Percentiles rank a stretch among this genome's conserved stretches.
These are phyloP conservation scores for Novumbra hubbsi DNA, from an alignment of 2,797 vertebrate species.

Conservation along the genomic window DNA sequence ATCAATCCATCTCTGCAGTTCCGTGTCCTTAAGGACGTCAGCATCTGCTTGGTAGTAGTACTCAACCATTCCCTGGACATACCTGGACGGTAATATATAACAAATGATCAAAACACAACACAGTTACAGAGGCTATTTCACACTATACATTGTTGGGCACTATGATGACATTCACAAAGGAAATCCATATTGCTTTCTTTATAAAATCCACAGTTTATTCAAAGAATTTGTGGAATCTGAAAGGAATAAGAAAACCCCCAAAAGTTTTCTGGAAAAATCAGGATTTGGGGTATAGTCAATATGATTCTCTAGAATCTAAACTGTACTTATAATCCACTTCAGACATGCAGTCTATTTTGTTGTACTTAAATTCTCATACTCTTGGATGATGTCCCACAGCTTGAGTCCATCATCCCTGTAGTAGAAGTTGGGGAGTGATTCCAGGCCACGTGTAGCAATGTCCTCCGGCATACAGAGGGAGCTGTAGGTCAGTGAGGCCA, in stretches of 20 bases:
- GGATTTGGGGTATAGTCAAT: no score
- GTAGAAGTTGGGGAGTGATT: conserved; percentile 24
- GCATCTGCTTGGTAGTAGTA: conserved; percentile 49
- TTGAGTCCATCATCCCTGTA: conserved; percentile 34
- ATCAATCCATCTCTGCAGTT: conserved; percentile 45
- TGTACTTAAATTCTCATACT: not conserved
- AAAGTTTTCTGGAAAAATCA: no score
- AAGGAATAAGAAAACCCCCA: no score
- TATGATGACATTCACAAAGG: no score
- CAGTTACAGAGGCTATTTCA: no score
- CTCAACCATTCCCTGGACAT: conserved; percentile 43
- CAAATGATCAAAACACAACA: not conserved
- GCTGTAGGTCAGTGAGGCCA: conserved; percentile 23
- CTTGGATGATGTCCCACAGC: conserved; percentile 26
- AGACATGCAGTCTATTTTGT: no score
- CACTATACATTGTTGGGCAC: no score
- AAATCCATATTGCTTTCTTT: no score
- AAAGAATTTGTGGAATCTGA: no score
- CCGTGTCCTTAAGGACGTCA: conserved; percentile 48
- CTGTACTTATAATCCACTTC: no score
- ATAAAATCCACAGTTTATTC: no score
- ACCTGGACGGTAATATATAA: conserved; percentile 34
- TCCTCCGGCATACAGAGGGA: conserved; percentile 39
- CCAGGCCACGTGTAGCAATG: conserved; percentile 22
- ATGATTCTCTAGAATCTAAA: no score